A percentile compares a stretch with the other conserved stretches of the same genome.
Evolutionary conservation across 2,797 vertebrate genomes (phyloP).

Genomic region (Phalanger gymnotis): DNA sequence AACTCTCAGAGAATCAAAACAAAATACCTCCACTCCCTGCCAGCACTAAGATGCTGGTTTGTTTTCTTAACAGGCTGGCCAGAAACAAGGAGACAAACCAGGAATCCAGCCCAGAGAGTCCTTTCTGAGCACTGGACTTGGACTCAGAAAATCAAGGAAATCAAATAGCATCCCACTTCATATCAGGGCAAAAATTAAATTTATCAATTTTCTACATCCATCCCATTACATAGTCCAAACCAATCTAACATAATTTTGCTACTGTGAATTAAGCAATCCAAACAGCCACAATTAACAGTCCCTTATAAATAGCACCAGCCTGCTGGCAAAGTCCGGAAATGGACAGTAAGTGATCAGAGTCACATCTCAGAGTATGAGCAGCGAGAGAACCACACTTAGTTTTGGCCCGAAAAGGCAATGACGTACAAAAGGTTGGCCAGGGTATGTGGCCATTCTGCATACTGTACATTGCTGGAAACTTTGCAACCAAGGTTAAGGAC

Average conservation of each 20-base stretch:
- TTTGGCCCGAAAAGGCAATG: conserved; percentile 74
- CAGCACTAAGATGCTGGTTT: neutral
- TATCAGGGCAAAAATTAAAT: neutral
- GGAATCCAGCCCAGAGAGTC: neutral
- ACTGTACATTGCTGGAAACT: conserved; percentile 72
- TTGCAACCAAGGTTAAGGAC: conserved; percentile 68
- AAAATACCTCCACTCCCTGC: neutral
- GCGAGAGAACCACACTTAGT: conserved; percentile 59
- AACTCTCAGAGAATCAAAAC: neutral
- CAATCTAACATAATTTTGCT: conserved; percentile 5
- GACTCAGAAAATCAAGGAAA: neutral
- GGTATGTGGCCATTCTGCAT: conserved; percentile 74
- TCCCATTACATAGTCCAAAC: neutral
- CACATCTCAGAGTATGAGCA: conserved; percentile 40
- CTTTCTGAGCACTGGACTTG: neutral
- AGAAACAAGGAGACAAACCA: neutral
- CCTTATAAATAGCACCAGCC: conserved; percentile 78
- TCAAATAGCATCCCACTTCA: neutral
- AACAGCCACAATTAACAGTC: conserved; percentile 7
- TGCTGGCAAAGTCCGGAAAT: conserved; percentile 75
- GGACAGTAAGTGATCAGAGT: conserved; percentile 74
- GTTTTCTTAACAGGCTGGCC: neutral
- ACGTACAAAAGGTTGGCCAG: conserved; percentile 69
- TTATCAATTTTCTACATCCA: neutral
- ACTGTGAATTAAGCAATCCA: conserved; percentile 24